phyloP scores from a whole-genome alignment of 2,797 vertebrate species.

The Merluccius polli region DNA sequence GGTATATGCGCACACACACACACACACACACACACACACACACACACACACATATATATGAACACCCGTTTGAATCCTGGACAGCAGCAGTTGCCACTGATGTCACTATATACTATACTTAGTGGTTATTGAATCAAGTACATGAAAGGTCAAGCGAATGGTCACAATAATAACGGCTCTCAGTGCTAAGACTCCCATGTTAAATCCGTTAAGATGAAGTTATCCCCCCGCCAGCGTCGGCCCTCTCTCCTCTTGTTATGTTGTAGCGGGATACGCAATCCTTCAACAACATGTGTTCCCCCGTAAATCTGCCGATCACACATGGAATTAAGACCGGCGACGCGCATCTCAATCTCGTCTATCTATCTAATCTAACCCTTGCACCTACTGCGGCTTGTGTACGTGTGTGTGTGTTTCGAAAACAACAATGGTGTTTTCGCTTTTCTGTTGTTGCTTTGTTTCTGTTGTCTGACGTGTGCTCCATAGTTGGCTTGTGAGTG shows the following conservation, averaged over 20 bases:
- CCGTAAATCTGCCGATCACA: conserved; percentile 31
- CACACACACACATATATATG: neutral
- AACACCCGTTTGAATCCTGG: neutral
- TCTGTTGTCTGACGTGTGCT: too few relatives aligned
- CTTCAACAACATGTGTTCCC: conserved; percentile 50
- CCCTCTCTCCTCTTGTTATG: neutral
- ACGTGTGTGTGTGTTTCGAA: neutral
- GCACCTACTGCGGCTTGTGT: neutral
- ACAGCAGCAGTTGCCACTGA: neutral
- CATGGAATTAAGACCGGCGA: conserved; percentile 30
- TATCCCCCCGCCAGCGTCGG: conserved; percentile 32
- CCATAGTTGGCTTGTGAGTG: neutral
- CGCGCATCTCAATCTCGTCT: conserved; percentile 20
- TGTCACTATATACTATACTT: neutral
- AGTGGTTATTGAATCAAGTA: conserved; percentile 12
- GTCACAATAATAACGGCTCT: conserved; percentile 17
- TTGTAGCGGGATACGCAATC: conserved; percentile 9
- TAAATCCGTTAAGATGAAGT: conserved; percentile 28
- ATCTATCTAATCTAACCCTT: conserved; percentile 1
- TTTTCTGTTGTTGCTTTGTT: neutral
- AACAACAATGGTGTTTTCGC: neutral
- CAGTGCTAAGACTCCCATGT: conserved; percentile 21
- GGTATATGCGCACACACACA: neutral
- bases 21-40: neutral
- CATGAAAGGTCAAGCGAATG: conserved; percentile 29